These are phyloP conservation scores for Ptyas mucosa DNA, from an alignment of 2,113 vertebrate genomes.

Conservation along the genomic window DNA sequence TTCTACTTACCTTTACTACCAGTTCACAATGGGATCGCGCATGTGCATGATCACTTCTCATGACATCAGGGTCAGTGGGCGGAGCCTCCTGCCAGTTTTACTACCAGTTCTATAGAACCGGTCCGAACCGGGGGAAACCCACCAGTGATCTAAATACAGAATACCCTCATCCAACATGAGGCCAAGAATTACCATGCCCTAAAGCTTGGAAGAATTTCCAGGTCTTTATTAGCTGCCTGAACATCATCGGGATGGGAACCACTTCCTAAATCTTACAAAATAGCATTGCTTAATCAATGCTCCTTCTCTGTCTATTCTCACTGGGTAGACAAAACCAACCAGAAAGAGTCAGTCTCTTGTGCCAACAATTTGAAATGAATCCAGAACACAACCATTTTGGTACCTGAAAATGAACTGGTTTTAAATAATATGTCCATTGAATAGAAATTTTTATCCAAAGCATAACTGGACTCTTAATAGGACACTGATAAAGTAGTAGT, in stretches of 20 bases:
- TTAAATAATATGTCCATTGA: constrained; percentile 45
- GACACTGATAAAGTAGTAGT: constrained; percentile 56
- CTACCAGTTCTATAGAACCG: no score
- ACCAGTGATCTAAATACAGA: not conserved
- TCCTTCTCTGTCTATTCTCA: not conserved
- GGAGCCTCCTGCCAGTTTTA: no score
- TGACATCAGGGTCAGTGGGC: no score
- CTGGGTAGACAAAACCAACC: not conserved
- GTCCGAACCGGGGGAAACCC: no score
- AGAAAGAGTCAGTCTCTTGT: not conserved
- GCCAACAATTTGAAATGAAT: not conserved
- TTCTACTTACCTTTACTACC: no score
- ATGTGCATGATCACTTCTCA: no score
- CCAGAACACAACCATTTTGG: not conserved
- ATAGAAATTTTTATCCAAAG: constrained; percentile 41
- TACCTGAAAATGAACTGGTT: constrained; percentile 11
- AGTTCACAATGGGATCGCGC: no score
- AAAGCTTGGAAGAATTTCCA: not conserved
- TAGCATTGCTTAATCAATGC: not conserved
- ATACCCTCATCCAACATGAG: not conserved
- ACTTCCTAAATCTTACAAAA: not conserved
- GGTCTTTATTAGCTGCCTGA: not conserved
- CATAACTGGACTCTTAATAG: constrained; percentile 39
- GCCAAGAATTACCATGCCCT: not conserved
- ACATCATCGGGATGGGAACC: not conserved